A percentile compares a stretch with the other conserved stretches of the same genome.
phyloP scores from a whole-genome alignment of 2,797 vertebrate genomes.

The Malacoctenus gilli region DNA sequence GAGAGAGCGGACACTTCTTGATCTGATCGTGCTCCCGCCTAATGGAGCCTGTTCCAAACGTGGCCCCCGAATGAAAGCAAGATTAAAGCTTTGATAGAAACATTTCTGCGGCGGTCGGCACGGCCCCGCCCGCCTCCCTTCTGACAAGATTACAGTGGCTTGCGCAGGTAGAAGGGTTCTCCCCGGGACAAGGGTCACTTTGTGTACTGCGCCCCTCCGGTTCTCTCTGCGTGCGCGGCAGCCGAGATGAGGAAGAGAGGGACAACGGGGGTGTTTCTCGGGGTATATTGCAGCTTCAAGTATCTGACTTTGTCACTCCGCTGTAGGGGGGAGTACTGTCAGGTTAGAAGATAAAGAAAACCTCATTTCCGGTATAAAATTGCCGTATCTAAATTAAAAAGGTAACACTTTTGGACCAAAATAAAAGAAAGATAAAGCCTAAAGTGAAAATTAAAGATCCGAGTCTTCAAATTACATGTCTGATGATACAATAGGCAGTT shows the following conservation, averaged over 20 bases:
- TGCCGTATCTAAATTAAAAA: constrained; percentile 61
- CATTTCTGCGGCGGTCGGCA: constrained; percentile 21
- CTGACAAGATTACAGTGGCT: constrained; percentile 26
- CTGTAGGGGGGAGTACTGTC: constrained; percentile 19
- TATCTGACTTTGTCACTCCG: constrained; percentile 29
- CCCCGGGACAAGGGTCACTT: constrained; percentile 25
- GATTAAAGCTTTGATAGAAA: constrained; percentile 37
- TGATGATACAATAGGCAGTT: constrained; percentile 57
- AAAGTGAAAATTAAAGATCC: constrained; percentile 60
- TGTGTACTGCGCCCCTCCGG: constrained; percentile 5
- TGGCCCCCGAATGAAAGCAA: constrained; percentile 39
- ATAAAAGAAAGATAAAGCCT: constrained; percentile 22
- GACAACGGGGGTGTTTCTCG: constrained; percentile 19
- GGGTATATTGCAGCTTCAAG: constrained; percentile 10
- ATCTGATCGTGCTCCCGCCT: constrained; percentile 33
- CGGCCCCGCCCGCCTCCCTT: constrained; percentile 8
- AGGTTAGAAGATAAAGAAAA: constrained; percentile 61
- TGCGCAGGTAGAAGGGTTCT: constrained; percentile 23
- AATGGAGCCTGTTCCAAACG: constrained; percentile 45
- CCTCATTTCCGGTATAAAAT: constrained; percentile 55
- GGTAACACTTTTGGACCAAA: constrained; percentile 36
- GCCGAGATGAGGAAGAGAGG: constrained; percentile 16
- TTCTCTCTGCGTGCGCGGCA: constrained; percentile 34
- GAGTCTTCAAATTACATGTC: constrained; percentile 51
- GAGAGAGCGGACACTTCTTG: constrained; percentile 26